These are phyloP conservation scores for Temnothorax unifasciatus DNA, from an alignment of 2,888 invertebrate species.

Conservation along the genomic window DNA sequence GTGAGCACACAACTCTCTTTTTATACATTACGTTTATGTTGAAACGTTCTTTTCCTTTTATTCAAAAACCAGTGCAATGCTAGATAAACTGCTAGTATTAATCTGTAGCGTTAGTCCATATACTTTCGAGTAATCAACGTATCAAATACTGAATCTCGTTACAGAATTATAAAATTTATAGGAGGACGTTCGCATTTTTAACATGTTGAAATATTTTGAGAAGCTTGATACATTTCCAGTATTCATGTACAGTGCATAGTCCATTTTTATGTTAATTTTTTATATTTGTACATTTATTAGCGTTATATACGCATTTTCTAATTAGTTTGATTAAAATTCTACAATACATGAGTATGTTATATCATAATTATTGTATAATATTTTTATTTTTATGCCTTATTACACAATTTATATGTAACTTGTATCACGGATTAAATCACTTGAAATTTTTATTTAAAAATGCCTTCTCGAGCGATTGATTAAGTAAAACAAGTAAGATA, in stretches of 20 bases:
- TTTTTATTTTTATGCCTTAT: background rate
- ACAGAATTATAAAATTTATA: slow-evolving; percentile 51
- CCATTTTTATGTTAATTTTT: background rate
- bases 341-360: background rate
- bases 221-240: background rate
- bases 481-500: background rate
- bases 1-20: slow-evolving; percentile 62
- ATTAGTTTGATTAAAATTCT: background rate
- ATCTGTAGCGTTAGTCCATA: slow-evolving; percentile 63
- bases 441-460: background rate
- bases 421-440: background rate
- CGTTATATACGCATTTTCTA: background rate
- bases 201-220: slow-evolving; percentile 36
- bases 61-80: slow-evolving; percentile 48
- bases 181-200: slow-evolving; percentile 11
- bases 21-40: slow-evolving; percentile 52
- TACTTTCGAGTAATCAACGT: slow-evolving; percentile 57
- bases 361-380: background rate
- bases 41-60: slow-evolving; percentile 60
- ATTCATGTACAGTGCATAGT: background rate
- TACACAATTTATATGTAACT: background rate
- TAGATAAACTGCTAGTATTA: slow-evolving; percentile 61
- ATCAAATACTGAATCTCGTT: slow-evolving; percentile 35
- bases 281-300: slow-evolving; percentile 4
- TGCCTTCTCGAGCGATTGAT: background rate